phyloP scores from a whole-genome alignment of 2,797 vertebrate genomes.

The Pipistrellus pygmaeus region DNA sequence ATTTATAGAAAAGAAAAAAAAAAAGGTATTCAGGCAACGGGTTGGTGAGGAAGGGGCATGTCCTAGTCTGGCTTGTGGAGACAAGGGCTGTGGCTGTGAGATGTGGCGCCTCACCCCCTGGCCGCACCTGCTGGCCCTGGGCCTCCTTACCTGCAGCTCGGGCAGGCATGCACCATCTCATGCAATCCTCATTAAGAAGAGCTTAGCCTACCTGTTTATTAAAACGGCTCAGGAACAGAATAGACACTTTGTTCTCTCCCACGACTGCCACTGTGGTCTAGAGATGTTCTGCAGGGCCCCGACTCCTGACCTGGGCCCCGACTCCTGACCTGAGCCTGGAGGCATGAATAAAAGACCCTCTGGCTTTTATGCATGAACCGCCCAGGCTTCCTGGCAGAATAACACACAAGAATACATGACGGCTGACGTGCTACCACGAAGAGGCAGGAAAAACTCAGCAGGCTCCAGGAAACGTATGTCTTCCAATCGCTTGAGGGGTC shows the following conservation, averaged over 20 bases:
- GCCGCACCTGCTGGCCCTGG: neutral
- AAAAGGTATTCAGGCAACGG: neutral
- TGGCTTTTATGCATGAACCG: slow-evolving; percentile 57
- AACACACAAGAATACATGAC: slow-evolving; percentile 68
- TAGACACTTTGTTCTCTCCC: neutral
- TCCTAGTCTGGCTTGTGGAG: neutral
- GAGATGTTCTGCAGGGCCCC: neutral
- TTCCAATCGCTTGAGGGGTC: slow-evolving; percentile 61
- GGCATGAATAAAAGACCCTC: neutral
- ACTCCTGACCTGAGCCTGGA: neutral
- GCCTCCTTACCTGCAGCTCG: neutral
- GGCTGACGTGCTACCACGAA: slow-evolving; percentile 42
- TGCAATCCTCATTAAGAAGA: neutral
- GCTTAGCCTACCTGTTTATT: neutral
- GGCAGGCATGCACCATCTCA: neutral
- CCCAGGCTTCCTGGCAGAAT: slow-evolving; percentile 69
- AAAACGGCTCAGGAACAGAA: neutral
- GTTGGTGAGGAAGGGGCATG: neutral
- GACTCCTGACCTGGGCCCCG: too few species aligned
- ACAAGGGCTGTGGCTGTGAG: neutral
- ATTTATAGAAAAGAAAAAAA: neutral
- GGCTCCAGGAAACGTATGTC: neutral
- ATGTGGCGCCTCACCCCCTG: neutral
- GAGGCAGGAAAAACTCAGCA: slow-evolving; percentile 49
- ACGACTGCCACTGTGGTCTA: neutral